These are phyloP conservation scores for Drosophila subobscura DNA, from an alignment of 1,140 invertebrate species.

Conservation along the genomic window DNA sequence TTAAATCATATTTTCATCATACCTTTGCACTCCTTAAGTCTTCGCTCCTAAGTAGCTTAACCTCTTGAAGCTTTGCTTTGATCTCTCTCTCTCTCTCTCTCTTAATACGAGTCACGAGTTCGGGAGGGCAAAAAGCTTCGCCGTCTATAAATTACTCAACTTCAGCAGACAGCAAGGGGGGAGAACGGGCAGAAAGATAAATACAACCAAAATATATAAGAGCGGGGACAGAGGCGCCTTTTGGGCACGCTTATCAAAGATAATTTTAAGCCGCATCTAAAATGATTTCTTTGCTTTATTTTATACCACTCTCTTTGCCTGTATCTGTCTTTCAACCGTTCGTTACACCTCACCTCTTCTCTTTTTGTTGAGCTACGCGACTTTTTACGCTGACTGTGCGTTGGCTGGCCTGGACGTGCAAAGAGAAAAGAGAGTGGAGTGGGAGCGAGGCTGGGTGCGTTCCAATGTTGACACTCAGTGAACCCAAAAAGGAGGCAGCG, in stretches of 20 bases:
- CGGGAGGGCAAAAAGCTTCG: slow-evolving; percentile 16
- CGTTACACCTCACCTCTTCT: background rate
- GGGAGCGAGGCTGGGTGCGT: slow-evolving; percentile 3
- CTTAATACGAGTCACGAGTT: slow-evolving; percentile 43
- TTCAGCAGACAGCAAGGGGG: slow-evolving; percentile 7
- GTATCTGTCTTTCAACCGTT: background rate
- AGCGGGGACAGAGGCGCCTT: slow-evolving; percentile 35
- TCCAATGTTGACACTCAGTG: slow-evolving; percentile 71
- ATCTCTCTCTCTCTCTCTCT: slow-evolving; percentile 29
- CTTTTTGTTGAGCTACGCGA: slow-evolving; percentile 51
- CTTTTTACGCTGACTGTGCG: slow-evolving; percentile 65
- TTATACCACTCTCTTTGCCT: background rate
- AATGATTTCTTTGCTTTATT: slow-evolving; percentile 71
- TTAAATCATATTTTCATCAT: background rate
- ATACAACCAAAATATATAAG: slow-evolving; percentile 24
- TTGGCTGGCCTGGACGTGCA: slow-evolving; percentile 43
- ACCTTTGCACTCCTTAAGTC: slow-evolving; percentile 4
- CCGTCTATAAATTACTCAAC: slow-evolving; percentile 59
- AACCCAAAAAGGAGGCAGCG: slow-evolving; percentile 56
- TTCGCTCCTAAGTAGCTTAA: slow-evolving; percentile 39
- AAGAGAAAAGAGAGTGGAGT: background rate
- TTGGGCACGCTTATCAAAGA: slow-evolving; percentile 74
- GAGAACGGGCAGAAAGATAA: slow-evolving; percentile 1
- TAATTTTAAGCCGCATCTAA: slow-evolving; percentile 78
- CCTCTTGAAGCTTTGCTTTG: slow-evolving; percentile 30